These are phyloP conservation scores for Euura saliciscinereae DNA, from an alignment of 1,140 invertebrate species.

Conservation along the genomic window DNA sequence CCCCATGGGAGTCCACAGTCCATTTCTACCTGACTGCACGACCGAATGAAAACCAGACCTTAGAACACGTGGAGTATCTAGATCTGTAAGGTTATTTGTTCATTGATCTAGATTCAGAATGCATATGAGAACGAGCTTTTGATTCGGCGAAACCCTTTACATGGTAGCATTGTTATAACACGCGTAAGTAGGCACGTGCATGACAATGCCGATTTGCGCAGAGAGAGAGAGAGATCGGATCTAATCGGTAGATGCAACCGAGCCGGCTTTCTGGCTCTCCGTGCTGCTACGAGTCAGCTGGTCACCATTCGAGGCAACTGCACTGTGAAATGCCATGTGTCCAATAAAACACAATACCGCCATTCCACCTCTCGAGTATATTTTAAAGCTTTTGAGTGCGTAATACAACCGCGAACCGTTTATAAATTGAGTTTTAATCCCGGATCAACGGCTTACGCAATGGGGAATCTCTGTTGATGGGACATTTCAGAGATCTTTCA, in stretches of 20 bases:
- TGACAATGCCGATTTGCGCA: not conserved
- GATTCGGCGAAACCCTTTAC: not conserved
- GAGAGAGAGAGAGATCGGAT: not conserved
- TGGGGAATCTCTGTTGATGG: slow-evolving; percentile 41
- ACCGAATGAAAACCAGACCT: not conserved
- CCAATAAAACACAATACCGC: slow-evolving; percentile 23
- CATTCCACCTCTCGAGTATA: slow-evolving; percentile 28
- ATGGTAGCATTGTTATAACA: not conserved
- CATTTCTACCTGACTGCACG: not conserved
- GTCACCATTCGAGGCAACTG: slow-evolving; percentile 35
- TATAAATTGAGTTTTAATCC: slow-evolving; percentile 47
- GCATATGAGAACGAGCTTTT: not conserved
- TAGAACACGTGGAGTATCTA: not conserved
- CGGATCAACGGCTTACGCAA: slow-evolving; percentile 36
- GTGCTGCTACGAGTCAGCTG: not conserved
- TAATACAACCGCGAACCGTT: slow-evolving; percentile 37
- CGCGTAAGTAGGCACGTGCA: not conserved
- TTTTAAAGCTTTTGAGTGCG: slow-evolving; percentile 44
- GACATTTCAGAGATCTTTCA: slow-evolving; percentile 28
- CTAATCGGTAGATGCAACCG: not conserved
- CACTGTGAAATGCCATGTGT: slow-evolving; percentile 35
- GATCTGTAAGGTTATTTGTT: not conserved
- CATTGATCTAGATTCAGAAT: not conserved
- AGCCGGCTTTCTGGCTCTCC: not conserved
- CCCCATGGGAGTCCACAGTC: not conserved